Evolutionary conservation across 2,888 invertebrate species (phyloP), one percentile per base, ranked within the genome.

Genomic region (Pogonocherus hispidulus): DNA sequence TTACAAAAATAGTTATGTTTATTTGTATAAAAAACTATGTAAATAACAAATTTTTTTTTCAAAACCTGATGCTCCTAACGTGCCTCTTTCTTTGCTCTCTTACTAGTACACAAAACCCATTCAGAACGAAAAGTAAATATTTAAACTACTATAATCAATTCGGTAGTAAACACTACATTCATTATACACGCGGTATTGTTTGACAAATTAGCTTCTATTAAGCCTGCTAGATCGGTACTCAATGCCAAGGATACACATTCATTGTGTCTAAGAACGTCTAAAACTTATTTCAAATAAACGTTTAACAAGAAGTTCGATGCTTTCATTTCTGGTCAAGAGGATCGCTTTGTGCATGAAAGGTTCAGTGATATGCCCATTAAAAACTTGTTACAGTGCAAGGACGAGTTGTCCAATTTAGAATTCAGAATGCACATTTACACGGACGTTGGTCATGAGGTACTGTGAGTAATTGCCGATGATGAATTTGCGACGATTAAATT

Each of bases 331-430:
- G 27, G 52, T 52, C 51, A 16, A 51, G 27, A 27, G 51, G 16
- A 51, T 27, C 27, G 23, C 18, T 49, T 49, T 22, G 22, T 23
- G 9, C 23, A 16, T 16, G 2, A 16, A 27, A 9, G 16, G 16
- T 52, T 52, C 52, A 32, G 32, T 27, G 52, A 41, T 63, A 22
- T 54, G 63, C 5, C 52, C 63, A 54, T 56, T 47, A 52, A 66
- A 62, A 71, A 71, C 68, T 68, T 63, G 71, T 71, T 70, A 62
- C 49, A 68, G 66, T 63, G 68, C 71, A 71, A 68, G 71, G 71
- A 63, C 71, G 66, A 64, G 67, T 60, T 49, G 5, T 18, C 16
- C 18, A 18, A 27, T 32, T 52, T 52, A 27, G 19, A 27, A 27
- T 32, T 52, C 18, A 32, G 52, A 52, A 52, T 52, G 52, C 32